Base-by-base conservation (phyloP, 37 sponge, comb jelly and placozoan species). In the Petrosia ficiformis region DNA sequence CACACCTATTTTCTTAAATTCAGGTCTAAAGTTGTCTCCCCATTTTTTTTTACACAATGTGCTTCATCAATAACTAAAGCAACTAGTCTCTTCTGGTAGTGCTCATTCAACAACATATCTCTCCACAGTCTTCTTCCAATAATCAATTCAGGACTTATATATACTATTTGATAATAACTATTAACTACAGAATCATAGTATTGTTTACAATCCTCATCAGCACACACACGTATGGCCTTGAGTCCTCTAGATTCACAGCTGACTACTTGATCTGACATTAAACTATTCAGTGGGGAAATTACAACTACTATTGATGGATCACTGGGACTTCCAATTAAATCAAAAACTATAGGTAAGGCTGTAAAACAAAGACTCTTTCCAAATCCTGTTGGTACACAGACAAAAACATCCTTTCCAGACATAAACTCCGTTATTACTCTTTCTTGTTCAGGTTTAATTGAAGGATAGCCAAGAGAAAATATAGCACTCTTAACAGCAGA, bases 1-100 rank as follows among this genome's bases (percentile, higher is more conserved):
- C n/a, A 39, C 22, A 10, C 30, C 36, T 42, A 61, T 42, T 16
- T 30, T 5, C 3, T 3, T 11, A 11, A 32, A n/a, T 14, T 2
- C 3, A 25, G 24, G 2, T 42, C 28, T 25, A 19, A 65, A 29
- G 29, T 64, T n/a, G 10, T 26, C 68, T 52, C 63, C 76, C 84
- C 59, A 42, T 39, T 33, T 70, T 39, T 72, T 39, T 83, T 83
- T 21, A 83, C 84, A 77, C 77, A 77, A 59, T 83, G 84, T 2
- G 72, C 84, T 43, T 77, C 77, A 59, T 83, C 84, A 29, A 83
- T 77, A 8, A 76, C 84, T 38, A 83, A 39, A 22, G 39, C 76
- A 21, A 73, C 73, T 28, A 72, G 67, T 21, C 44, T 57, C 24
- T 35, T 26, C 57, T 34, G 31, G 39, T 70, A 70, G 22, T 26